Evolutionary conservation across 2,797 vertebrate genomes (phyloP), one percentile per base, ranked within the genome.

Genomic region (Cichlasoma orientale): DNA sequence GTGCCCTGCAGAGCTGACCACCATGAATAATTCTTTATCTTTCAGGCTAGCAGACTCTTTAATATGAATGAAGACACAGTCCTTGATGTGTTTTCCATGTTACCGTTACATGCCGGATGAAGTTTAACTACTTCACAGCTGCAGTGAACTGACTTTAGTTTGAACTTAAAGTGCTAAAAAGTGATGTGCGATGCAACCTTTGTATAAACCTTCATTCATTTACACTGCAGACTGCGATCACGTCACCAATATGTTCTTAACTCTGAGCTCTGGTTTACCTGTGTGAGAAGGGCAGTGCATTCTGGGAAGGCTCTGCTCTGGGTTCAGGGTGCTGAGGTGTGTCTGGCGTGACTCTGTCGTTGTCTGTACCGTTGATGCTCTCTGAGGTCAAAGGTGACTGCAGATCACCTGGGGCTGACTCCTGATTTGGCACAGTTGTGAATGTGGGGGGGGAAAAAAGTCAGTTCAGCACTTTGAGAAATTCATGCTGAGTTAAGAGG

Each of bases 321-420:
- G 96, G 91, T 88, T 97, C 97, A 1, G 91, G 89, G 92, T 95
- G 96, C 91, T 97, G 96, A 0, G 95, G 96, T 53, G 95, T 92
- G 79, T 96, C 96, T 0, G 96, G 95, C 4, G 94, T 93, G 58
- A 73, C 93, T 84, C 96, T 92, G 88, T 97, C 97, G 0, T 98
- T 97, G 10, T 98, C 97, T 0, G 97, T 98, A 25, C 98, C 98
- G 16, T 99, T 99, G 93, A 99, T 96, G 85, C 96, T 98, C 90
- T 98, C 97, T 0, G 97, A 95, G 69, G 96, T 97, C 92, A 98
- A 85, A 85, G 97, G 97, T 89, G 98, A 97, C 92, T 96, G 97
- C 75, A 98, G 95, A 69, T 99, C 97, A 19, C 96, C 97, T 1
- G 96, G 95, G 29, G 96, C 96, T 1, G 97, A 98, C 92, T 99